These are phyloP conservation scores for Myripristis jacobus DNA, from an alignment of 2,797 vertebrate genomes.

Conservation along the genomic window DNA sequence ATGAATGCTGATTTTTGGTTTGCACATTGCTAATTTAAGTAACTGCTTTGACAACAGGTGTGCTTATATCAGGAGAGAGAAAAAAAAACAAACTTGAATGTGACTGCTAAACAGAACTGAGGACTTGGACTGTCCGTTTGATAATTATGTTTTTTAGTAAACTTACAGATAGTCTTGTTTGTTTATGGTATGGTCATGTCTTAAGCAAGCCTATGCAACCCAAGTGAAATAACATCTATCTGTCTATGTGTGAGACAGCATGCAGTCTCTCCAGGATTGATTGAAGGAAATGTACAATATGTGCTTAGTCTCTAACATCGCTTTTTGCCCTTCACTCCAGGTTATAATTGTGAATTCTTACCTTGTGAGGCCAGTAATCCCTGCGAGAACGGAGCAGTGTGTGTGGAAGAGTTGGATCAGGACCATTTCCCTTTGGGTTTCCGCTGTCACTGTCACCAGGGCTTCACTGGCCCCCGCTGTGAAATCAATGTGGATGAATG, in stretches of 20 bases:
- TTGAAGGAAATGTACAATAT: constrained; percentile 40
- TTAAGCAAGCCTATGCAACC: not conserved
- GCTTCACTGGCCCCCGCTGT: constrained; percentile 85
- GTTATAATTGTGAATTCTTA: constrained; percentile 85
- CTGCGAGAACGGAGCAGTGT: constrained; percentile 86
- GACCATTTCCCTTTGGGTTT: constrained; percentile 84
- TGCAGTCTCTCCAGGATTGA: constrained; percentile 3
- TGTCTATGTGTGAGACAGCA: not conserved
- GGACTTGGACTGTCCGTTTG: not conserved
- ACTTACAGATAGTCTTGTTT: too few relatives aligned
- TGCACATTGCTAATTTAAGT: constrained; percentile 15
- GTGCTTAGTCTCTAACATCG: constrained; percentile 19
- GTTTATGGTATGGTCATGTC: not conserved
- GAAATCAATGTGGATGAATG: constrained; percentile 89
- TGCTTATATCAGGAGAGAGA: constrained; percentile 32
- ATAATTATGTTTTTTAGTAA: constrained; percentile 23
- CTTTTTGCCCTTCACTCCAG: constrained; percentile 73
- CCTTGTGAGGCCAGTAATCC: constrained; percentile 86
- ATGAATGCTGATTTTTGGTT: constrained; percentile 9
- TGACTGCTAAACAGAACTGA: constrained; percentile 11
- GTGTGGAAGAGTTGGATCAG: constrained; percentile 84
- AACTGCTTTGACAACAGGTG: constrained; percentile 32
- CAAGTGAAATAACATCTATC: too few relatives aligned
- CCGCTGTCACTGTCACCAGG: constrained; percentile 83
- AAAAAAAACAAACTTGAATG: constrained; percentile 1